Conservation (phyloP, 2,797 vertebrate species). For the Carapus acus region DNA sequence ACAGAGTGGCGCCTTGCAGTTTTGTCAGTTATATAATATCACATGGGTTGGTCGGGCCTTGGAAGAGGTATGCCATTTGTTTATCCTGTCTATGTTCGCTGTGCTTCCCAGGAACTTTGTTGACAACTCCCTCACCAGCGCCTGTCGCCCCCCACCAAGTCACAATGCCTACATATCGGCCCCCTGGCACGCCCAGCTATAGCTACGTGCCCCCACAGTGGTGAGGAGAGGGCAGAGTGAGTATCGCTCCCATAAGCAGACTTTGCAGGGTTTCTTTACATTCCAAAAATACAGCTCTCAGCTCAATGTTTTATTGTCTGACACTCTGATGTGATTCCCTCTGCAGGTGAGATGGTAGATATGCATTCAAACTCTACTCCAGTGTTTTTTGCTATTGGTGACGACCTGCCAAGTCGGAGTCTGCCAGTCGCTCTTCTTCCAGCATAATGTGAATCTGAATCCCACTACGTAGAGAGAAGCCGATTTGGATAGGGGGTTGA, state of each 20-base stretch:
- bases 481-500: constrained; percentile 49
- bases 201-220: constrained; percentile 97
- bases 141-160: constrained; percentile 86
- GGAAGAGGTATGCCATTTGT: no score
- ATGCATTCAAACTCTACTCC: constrained; percentile 87
- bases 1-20: no score
- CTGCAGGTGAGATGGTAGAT: constrained; percentile 86
- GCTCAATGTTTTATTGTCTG: background rate
- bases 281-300: background rate
- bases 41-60: no score
- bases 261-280: no score
- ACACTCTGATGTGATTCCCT: constrained; percentile 12
- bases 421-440: constrained; percentile 83
- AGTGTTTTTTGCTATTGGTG: constrained; percentile 88
- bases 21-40: no score
- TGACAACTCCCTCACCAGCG: constrained; percentile 93
- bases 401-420: constrained; percentile 79
- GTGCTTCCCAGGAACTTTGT: constrained; percentile 82
- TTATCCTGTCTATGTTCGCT: background rate
- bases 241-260: constrained; percentile 57
- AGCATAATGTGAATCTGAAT: constrained; percentile 77
- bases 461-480: constrained; percentile 58
- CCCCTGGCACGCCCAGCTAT: constrained; percentile 92
- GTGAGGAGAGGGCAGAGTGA: constrained; percentile 87
- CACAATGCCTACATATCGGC: constrained; percentile 91